Base-by-base conservation (phyloP, 1,140 invertebrate genomes). In the Plutomurus gul region DNA sequence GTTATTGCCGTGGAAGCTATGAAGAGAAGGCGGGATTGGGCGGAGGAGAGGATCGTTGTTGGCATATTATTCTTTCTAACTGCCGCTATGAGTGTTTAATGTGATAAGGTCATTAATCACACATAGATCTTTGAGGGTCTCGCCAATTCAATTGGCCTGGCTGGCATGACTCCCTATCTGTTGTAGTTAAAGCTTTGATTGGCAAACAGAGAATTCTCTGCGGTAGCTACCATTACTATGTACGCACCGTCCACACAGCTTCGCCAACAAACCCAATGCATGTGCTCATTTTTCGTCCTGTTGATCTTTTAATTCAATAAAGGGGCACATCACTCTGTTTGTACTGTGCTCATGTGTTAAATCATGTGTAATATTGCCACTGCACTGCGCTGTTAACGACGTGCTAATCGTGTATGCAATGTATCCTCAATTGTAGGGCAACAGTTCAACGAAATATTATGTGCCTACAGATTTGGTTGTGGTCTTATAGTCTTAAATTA, bases 61-160 rank as follows among this genome's bases (percentile, higher is more conserved):
- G 56, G 27, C 27, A 65, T 65, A 65, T 33, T 36, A 27, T 30
- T 30, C 56, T 36, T 65, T 65, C 27, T 36, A 65, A n/a, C 56
- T 65, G 30, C 25, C n/a, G 56, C 56, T 65, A 65, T 60, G 81
- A 82, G 81, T 82, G 81, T 82, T 77, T 49, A 75, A 71, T 79
- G 80, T 77, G 82, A 83, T 83, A 83, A 83, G 79, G 80, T 81
- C 82, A 83, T 83, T 83, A 83, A 83, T 83, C 82, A 83, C 73
- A 76, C 75, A 78, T 75, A 47, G 36, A 47, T 81, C 36, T 81
- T 77, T 78, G 76, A 81, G 80, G 72, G 80, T 70, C 72, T 39
- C 20, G 22, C 73, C 78, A 47, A 81, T 81, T 81, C 80, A 81
- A 81, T 81, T 81, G 27, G 30, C 30, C 27, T 49, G 6, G 22